Base-by-base conservation (phyloP, 2,797 vertebrate species). In the Acanthurus tractus region DNA sequence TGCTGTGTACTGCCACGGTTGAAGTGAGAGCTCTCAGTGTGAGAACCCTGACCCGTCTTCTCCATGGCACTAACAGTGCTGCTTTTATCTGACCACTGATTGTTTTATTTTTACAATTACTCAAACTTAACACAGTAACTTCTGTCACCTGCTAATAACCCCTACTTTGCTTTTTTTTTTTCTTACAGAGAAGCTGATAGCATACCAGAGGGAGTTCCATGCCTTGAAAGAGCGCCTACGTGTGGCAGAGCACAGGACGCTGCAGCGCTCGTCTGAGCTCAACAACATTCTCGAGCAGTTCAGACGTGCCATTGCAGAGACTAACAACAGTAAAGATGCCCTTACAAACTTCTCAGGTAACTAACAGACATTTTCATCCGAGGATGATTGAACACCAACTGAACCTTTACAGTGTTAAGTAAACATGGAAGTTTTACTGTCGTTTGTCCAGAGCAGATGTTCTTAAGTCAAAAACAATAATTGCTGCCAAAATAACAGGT, bases 201-300 rank as follows among this genome's bases (percentile, higher is more conserved):
- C 97, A 0, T 99, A 99, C 88, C 98, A 99, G 87, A 95, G 97
- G 82, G 98, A 99, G 91, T 99, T 99, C 83, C 98, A 98, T 83
- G 97, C 97, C 76, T 78, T 99, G 93, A 98, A 97, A 94, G 97
- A 99, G 68, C 97, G 98, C 17, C 97, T 99, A 72, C 98, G 96
- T 61, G 96, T 97, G 81, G 98, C 98, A 2, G 98, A 99, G 85
- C 97, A 98, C 69, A 92, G 98, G 87, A 99, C 98, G 9, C 94
- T 98, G 79, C 98, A 99, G 82, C 98, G 98, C 80, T 98, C 98
- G 0, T 97, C 98, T 0, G 98, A 99, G 85, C 95, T 99, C 73
- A 99, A 97, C 74, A 92, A 93, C 63, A 97, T 99, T 40, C 94
- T 99, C n/a, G 98, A 99, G 82, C 97, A 99, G 85, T 99, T 99